Conservation (phyloP, 2,113 vertebrate species). For the Poeciliopsis turrubarensis region DNA sequence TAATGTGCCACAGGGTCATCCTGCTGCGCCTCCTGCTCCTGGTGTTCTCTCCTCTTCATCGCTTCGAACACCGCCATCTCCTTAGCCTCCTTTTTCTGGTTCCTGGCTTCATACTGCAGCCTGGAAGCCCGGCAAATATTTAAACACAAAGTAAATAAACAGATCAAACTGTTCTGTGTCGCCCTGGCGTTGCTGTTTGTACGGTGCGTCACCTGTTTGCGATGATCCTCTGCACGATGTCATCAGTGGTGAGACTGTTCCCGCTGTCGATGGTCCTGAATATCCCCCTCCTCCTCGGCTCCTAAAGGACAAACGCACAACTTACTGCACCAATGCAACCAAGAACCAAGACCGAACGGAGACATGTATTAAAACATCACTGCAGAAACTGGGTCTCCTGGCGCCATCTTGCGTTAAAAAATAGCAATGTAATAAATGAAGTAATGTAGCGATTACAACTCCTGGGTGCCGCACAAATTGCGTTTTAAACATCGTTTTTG, state of each 20-base stretch:
- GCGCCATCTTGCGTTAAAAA: not conserved
- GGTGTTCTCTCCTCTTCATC: conserved; percentile 77
- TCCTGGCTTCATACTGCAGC: conserved; percentile 93
- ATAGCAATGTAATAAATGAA: not conserved
- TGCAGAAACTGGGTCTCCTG: not conserved
- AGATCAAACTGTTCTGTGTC: not conserved
- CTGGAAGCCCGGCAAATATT: conserved; percentile 64
- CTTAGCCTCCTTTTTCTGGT: conserved; percentile 97
- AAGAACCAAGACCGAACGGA: not conserved
- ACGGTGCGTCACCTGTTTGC: conserved; percentile 86
- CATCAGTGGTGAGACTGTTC: conserved; percentile 90
- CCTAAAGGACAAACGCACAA: conserved; percentile 72
- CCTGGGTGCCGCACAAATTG: not conserved
- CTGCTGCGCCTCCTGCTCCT: conserved; percentile 51
- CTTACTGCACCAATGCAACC: not conserved
- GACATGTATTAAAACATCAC: not conserved
- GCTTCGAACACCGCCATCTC: conserved; percentile 92
- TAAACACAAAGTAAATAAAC: not conserved
- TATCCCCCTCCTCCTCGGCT: conserved; percentile 87
- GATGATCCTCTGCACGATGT: conserved; percentile 96
- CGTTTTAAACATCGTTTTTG: not conserved
- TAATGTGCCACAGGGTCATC: conserved; percentile 48
- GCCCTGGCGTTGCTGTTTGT: too few relatives aligned
- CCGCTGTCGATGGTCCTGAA: conserved; percentile 87
- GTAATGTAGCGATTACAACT: too few relatives aligned